Conservation (phyloP, 2,797 vertebrate genomes). For the Eptatretus atami region DNA sequence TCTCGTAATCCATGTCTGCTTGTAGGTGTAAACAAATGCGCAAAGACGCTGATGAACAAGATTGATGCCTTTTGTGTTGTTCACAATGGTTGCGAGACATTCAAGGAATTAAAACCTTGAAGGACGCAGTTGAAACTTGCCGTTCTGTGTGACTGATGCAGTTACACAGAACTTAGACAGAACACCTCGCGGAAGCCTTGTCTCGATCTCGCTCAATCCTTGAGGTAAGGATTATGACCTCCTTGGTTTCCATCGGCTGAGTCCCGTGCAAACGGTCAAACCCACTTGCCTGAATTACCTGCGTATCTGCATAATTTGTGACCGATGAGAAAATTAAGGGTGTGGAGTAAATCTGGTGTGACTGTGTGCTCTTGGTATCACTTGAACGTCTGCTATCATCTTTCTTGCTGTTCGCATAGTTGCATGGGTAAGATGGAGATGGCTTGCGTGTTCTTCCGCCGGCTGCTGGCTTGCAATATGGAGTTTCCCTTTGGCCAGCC, state of each 20-base stretch:
- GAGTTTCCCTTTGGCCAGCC: constrained; percentile 31
- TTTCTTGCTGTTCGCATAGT: constrained; percentile 14
- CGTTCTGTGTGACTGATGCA: constrained; percentile 9
- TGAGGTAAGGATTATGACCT: constrained; percentile 17
- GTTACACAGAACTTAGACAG: constrained; percentile 57
- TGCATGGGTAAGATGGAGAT: constrained; percentile 33
- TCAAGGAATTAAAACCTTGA: too few species aligned
- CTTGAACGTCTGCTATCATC: not conserved
- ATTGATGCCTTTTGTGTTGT: too few species aligned
- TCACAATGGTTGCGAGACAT: too few species aligned
- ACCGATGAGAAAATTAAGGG: too few species aligned
- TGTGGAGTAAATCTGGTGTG: too few species aligned
- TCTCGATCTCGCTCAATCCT: constrained; percentile 47
- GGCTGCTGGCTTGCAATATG: constrained; percentile 42
- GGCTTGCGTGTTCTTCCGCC: constrained; percentile 39
- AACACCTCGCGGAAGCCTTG: constrained; percentile 44
- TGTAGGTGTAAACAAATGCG: too few species aligned
- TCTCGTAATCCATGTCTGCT: too few species aligned
- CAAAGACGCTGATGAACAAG: too few species aligned
- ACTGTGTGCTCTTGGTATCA: too few species aligned
- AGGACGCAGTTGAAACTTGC: too few species aligned
- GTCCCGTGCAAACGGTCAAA: not conserved
- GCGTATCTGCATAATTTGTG: too few species aligned
- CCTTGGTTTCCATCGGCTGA: not conserved
- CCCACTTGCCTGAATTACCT: too few species aligned